Conservation (phyloP, 2,888 invertebrate genomes). For the Apodemia mormo region DNA sequence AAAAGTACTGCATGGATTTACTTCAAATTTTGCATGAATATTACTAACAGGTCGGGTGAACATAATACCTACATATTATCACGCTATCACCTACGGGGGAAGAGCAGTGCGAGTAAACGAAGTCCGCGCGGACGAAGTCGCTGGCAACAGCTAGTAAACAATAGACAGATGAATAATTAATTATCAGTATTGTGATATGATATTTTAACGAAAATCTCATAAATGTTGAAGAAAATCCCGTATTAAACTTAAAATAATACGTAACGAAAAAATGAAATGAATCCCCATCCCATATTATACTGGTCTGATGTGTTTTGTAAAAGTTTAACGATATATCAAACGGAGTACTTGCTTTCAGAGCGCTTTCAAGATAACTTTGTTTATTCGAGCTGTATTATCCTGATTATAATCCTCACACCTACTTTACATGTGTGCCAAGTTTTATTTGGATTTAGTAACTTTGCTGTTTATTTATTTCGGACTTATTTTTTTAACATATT, state of each 20-base stretch:
- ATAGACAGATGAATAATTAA: too few relatives aligned
- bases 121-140: too few relatives aligned
- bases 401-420: slow-evolving; percentile 28
- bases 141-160: too few relatives aligned
- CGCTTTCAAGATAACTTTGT: slow-evolving; percentile 31
- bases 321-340: slow-evolving; percentile 15
- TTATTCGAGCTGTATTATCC: slow-evolving; percentile 35
- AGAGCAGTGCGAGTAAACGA: too few relatives aligned
- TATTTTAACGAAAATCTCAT: background rate
- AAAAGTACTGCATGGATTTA: too few relatives aligned
- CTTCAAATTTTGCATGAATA: too few relatives aligned
- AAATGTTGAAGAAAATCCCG: background rate
- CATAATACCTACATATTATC: too few relatives aligned
- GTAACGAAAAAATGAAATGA: background rate
- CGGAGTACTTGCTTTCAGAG: slow-evolving; percentile 14
- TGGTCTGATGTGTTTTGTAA: background rate
- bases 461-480: slow-evolving; percentile 3
- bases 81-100: too few relatives aligned
- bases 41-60: too few relatives aligned
- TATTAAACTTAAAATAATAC: background rate
- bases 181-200: too few relatives aligned
- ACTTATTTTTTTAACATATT: background rate
- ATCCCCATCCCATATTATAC: background rate
- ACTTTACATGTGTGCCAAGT: slow-evolving; percentile 32
- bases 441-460: slow-evolving; percentile 22